Conservation (phyloP, 2,888 invertebrate species). For the Nemotelus pantherinus region DNA sequence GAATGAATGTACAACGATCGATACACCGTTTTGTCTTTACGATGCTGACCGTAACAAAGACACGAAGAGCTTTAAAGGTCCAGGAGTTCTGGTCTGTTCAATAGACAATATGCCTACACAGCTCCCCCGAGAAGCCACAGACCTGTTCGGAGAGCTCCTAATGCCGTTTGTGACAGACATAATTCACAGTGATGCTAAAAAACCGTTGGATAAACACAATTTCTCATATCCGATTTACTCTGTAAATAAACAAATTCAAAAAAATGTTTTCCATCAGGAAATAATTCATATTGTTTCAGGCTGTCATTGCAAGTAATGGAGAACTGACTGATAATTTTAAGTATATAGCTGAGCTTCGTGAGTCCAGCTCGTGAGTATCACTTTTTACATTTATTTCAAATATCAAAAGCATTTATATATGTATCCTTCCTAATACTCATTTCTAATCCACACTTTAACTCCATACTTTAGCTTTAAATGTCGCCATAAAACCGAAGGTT, state of each 20-base stretch:
- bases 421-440: neutral
- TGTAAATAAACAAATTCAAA: conserved; percentile 52
- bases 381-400: neutral
- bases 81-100: conserved; percentile 98
- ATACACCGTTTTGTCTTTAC: conserved; percentile 98
- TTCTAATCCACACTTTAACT: neutral
- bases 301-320: conserved; percentile 97
- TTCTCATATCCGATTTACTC: conserved; percentile 67
- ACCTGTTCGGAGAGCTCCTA: conserved; percentile 95
- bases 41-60: conserved; percentile 98
- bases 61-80: conserved; percentile 94
- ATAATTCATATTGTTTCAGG: conserved; percentile 68
- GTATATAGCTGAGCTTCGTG: conserved; percentile 91
- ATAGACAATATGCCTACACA: conserved; percentile 99
- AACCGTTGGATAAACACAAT: conserved; percentile 79
- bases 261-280: neutral
- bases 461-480: conserved; percentile 67
- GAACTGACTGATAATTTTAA: conserved; percentile 89
- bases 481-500: conserved; percentile 77
- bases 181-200: conserved; percentile 82
- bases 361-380: conserved; percentile 39
- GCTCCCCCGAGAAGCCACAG: conserved; percentile 95
- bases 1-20: conserved; percentile 99
- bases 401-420: conserved; percentile 8
- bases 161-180: conserved; percentile 91